A percentile compares a stretch with the other conserved stretches of the same genome.
Evolutionary conservation across 2,797 vertebrate species (phyloP).

Genomic region (Schizothorax lantsangensis): DNA sequence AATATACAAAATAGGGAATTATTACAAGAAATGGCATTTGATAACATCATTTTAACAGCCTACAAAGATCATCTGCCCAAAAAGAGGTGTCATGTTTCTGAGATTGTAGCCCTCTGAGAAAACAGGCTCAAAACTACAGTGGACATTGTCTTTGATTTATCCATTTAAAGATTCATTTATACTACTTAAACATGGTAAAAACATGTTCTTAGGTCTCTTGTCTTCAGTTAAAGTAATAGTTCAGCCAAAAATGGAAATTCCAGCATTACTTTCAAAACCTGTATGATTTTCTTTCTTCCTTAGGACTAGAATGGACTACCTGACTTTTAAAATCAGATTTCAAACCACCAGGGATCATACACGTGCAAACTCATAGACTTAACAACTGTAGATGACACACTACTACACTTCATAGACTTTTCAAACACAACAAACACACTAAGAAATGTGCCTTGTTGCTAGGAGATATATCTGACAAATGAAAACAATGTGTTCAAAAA

Average conservation of each 20-base stretch:
- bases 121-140: neutral
- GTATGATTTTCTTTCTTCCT: neutral
- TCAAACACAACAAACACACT: neutral
- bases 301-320: neutral
- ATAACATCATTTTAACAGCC: neutral
- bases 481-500: neutral
- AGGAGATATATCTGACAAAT: neutral
- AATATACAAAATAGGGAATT: constrained; percentile 17
- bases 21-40: constrained; percentile 11
- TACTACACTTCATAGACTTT: neutral
- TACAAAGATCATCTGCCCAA: neutral
- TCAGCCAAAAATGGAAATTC: neutral
- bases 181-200: neutral
- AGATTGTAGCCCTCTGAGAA: neutral
- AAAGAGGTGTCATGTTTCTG: neutral
- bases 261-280: neutral
- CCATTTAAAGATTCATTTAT: neutral
- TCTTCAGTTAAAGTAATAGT: neutral
- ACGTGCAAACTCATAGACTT: neutral
- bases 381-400: neutral
- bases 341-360: neutral
- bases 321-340: neutral
- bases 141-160: neutral
- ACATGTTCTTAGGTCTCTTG: neutral
- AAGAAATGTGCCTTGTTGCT: neutral